Evolutionary conservation across 2,888 invertebrate species (phyloP), one percentile per base, ranked within the genome.

Genomic region (Leptinotarsa haldemani): DNA sequence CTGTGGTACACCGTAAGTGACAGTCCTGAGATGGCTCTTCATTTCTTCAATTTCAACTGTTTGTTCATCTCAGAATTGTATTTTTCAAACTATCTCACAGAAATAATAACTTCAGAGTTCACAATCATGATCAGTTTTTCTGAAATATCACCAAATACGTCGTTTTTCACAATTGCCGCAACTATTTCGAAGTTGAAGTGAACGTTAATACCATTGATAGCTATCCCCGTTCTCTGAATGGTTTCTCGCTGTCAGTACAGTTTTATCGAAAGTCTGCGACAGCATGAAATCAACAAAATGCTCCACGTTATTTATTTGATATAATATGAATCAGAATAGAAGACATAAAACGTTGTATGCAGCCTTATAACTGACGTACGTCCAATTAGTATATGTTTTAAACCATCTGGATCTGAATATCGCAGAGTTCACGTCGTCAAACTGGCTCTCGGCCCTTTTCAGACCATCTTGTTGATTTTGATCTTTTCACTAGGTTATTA

Each of bases 351-450:
- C 83, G 83, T 83, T 76, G 78, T 79, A 80, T 76, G 85, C 84
- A 85, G 84, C 84, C 85, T 80, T 85, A 86, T 81, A 83, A 86
- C 84, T 83, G 86, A 86, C 85, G 81, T 82, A 85, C 80, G 86
- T 86, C 86, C 86, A 86, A 86, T 86, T 86, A 86, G 86, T 86
- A 86, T 84, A 85, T 85, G 81, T 86, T 86, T 86, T 84, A 86
- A 84, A 85, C 84, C 85, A 85, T 86, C 84, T 81, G 83, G 82
- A 83, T 84, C 83, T 82, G 81, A 85, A 84, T 85, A 85, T 84
- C 53, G 82, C 82, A 81, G 82, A 76, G 80, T 78, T 79, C 80
- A 78, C 75, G 81, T 80, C 81, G 78, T 70, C 9, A 40, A 1
- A 40, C 40, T 67, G 71, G 70, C 68, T 78, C 76, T 78, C 76